Base-by-base conservation (phyloP, 1,140 invertebrate genomes). In the Drosophila insularis region DNA sequence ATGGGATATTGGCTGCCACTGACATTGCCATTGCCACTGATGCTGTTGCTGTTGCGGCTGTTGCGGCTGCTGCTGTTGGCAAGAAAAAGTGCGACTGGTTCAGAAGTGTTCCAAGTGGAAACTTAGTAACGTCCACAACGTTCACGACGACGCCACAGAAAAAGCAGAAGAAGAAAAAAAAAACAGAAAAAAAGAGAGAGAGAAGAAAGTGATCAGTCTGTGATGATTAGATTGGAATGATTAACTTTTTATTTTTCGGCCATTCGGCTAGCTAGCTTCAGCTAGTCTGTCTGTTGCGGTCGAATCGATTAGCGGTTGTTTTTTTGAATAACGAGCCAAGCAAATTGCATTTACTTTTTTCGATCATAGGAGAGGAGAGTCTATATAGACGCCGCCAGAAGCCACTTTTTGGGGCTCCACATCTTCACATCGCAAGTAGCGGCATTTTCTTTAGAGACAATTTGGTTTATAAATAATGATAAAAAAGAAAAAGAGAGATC, bases 401-500 rank as follows among this genome's bases (percentile, higher is more conserved):
- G 14, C 54, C 32, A 21, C 23, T 43, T 54, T 55, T 27, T 27
- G 27, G 27, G 40, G 59, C 65, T 76, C 65, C 72, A 27, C 27
- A 76, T 54, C 73, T 69, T 58, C 65, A 2, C 32, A 76, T 54
- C 39, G 59, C 65, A 60, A 60, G 17, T 54, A 68, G 73, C 72
- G 55, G 55, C n/a, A 75, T 75, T 75, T 67, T 63, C 74, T 35
- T 63, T 59, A 62, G 46, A 68, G 74, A 69, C 74, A 40, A 70
- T 56, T 32, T 23, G 43, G 74, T 32, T 68, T 32, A 27, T 27
- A 70, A 74, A 77, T 66, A 78, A 71, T 68, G 64, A 77, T 65
- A 63, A 87, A 82, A 82, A 78, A 80, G 82, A 71, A 63, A 87
- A 82, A 82, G 82, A 80, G 82, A 87, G 82, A 87, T 87, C 82